Evolutionary conservation across 2,797 vertebrate genomes (phyloP), one percentile per base, ranked within the genome.

Genomic region (Tiaroga cobitis): DNA sequence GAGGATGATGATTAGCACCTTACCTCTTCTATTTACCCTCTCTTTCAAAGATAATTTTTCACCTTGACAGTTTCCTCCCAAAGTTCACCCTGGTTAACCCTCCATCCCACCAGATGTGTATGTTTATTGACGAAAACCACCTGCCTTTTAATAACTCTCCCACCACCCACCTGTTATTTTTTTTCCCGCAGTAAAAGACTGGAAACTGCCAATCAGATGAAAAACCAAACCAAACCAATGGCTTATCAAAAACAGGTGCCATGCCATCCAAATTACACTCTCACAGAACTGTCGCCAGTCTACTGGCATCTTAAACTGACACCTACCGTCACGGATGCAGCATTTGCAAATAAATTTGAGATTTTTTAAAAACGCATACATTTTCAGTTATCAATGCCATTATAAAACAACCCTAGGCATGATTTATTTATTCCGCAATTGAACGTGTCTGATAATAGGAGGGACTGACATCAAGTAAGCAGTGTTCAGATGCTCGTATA

Each of bases 121-220:
- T 59, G 29, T 61, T 70, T 51, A 54, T 74, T 80, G 77, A 73
- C 41, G 18, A 85, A 74, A 80, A 29, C 43, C 56, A 80, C 82
- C 86, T 84, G 86, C 29, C 3, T 37, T 87, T 84, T 81, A 76
- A 87, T 29, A 76, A 49, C 77, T 81, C 43, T 63, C 67, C 65
- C 61, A 83, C 16, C 78, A 59, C 54, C 67, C 56, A 87, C 70
- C 77, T 81, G 59, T 70, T 74, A 8, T 34, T 5, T 49, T 26
- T 70, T 80, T 39, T 16, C 29, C 65, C 0, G 3, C 65, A 34
- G 49, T 70, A 59, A 78, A 74, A 83, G 59, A 56, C 10, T 41
- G 54, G 15, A 85, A 78, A 43, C 81, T 56, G 54, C 59, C 34
- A 80, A 59, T 67, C 37, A 68, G 51, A 46, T 16, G 9, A 80